Evolutionary conservation across 2,888 invertebrate genomes (phyloP).

Genomic region (Meliscaeva auricollis): DNA sequence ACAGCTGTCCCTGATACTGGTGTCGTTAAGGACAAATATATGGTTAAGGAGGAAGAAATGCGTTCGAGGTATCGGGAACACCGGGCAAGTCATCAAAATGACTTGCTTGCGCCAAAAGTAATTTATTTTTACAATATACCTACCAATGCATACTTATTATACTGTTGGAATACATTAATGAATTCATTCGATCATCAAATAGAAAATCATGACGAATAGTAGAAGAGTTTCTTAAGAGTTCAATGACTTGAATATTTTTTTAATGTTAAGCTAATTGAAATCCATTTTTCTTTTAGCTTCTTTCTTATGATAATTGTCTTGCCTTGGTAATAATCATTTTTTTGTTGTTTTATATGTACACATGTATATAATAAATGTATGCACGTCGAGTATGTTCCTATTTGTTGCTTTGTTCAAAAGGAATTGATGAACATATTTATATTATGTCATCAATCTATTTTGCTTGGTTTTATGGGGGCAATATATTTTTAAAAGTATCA

Average conservation of each 20-base stretch:
- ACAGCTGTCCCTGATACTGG: constrained; percentile 59
- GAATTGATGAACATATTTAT: too few species aligned
- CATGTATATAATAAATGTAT: too few species aligned
- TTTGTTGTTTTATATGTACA: constrained; percentile 3
- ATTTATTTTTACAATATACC: constrained; percentile 54
- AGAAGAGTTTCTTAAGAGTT: background rate
- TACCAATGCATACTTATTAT: background rate
- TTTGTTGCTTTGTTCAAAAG: too few species aligned
- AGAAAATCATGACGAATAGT: too few species aligned
- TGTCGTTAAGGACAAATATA: constrained; percentile 80
- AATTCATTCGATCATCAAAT: background rate
- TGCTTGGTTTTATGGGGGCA: too few species aligned
- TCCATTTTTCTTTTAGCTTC: background rate
- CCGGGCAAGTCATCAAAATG: constrained; percentile 77
- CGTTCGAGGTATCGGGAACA: constrained; percentile 87
- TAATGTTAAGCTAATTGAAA: constrained; percentile 3
- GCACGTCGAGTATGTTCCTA: too few species aligned
- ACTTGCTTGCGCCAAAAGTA: constrained; percentile 83
- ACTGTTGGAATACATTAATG: background rate
- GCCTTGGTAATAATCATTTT: too few species aligned
- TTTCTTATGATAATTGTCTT: background rate
- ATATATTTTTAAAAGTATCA: too few species aligned
- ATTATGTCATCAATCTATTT: too few species aligned
- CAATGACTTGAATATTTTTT: constrained; percentile 9
- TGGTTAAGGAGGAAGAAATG: constrained; percentile 86